Evolutionary conservation across 2,888 invertebrate genomes (phyloP).

Genomic region (Eledona agricola): DNA sequence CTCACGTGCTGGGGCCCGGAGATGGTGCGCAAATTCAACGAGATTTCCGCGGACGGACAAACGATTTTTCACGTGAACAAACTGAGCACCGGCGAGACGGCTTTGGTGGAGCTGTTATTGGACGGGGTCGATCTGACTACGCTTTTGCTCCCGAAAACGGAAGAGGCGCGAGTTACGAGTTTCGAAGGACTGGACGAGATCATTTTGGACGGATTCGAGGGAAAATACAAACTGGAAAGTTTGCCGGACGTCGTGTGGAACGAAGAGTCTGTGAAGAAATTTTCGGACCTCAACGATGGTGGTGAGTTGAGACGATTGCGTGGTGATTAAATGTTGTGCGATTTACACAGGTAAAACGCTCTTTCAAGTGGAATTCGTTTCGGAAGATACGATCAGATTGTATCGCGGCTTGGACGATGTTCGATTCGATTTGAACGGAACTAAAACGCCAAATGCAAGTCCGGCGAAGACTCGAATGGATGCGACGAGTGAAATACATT

Average conservation of each 20-base stretch:
- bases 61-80: conserved; percentile 75
- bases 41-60: conserved; percentile 74
- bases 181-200: conserved; percentile 75
- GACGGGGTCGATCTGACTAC: conserved; percentile 72
- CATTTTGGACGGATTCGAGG: conserved; percentile 65
- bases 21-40: conserved; percentile 72
- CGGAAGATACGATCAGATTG: conserved; percentile 49
- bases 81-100: conserved; percentile 72
- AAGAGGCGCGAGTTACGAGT: conserved; percentile 69
- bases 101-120: conserved; percentile 69
- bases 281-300: conserved; percentile 56
- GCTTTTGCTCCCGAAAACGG: conserved; percentile 61
- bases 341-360: conserved; percentile 45
- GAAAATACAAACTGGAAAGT: conserved; percentile 41
- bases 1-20: conserved; percentile 70
- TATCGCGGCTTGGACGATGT: conserved; percentile 54
- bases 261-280: conserved; percentile 56
- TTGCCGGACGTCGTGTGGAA: conserved; percentile 58
- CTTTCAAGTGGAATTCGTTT: conserved; percentile 55
- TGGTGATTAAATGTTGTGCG: conserved; percentile 1
- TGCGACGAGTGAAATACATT: conserved; percentile 9
- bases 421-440: conserved; percentile 47
- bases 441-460: conserved; percentile 28
- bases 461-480: conserved; percentile 20
- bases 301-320: conserved; percentile 48